A percentile compares a stretch with the other conserved stretches of the same genome.
Conservation (phyloP, 2,113 vertebrate genomes). For the Sander lucioperca region DNA sequence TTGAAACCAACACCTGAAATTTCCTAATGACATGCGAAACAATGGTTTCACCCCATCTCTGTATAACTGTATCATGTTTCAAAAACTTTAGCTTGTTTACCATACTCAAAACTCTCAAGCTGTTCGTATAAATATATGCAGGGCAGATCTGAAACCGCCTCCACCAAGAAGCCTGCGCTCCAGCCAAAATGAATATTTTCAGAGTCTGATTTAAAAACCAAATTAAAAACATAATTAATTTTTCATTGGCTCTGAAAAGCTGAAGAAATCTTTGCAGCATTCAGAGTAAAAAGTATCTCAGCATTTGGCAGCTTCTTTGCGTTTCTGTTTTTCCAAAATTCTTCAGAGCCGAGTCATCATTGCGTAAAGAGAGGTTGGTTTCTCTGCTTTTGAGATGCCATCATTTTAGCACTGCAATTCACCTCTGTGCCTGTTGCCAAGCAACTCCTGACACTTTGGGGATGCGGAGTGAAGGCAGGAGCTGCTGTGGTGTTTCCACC, state of each 20-base stretch:
- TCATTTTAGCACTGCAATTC: slow-evolving; percentile 65
- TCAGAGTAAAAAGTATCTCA: background rate
- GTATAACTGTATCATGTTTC: slow-evolving; percentile 6
- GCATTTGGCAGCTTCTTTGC: background rate
- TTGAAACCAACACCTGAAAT: background rate
- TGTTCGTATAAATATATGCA: slow-evolving; percentile 45
- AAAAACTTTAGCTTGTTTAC: slow-evolving; percentile 10
- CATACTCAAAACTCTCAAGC: slow-evolving; percentile 28
- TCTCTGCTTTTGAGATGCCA: slow-evolving; percentile 59
- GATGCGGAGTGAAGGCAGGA: slow-evolving; percentile 43
- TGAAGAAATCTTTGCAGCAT: background rate
- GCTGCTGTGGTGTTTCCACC: slow-evolving; percentile 11
- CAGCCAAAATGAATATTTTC: background rate
- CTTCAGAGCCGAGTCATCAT: slow-evolving; percentile 22
- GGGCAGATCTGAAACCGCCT: slow-evolving; percentile 7
- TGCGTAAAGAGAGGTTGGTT: slow-evolving; percentile 16
- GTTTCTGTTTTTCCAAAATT: background rate
- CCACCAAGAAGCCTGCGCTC: background rate
- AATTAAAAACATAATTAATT: slow-evolving; percentile 23
- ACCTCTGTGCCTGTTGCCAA: slow-evolving; percentile 74
- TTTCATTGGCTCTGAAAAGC: slow-evolving; percentile 38
- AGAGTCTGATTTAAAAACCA: background rate
- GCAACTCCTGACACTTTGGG: slow-evolving; percentile 74
- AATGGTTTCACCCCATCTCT: background rate
- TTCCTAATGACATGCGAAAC: background rate